Percentiles rank a stretch among this genome's conserved stretches.
These are phyloP conservation scores for Philaenus spumarius DNA, from an alignment of 1,140 invertebrate species.

Conservation along the genomic window DNA sequence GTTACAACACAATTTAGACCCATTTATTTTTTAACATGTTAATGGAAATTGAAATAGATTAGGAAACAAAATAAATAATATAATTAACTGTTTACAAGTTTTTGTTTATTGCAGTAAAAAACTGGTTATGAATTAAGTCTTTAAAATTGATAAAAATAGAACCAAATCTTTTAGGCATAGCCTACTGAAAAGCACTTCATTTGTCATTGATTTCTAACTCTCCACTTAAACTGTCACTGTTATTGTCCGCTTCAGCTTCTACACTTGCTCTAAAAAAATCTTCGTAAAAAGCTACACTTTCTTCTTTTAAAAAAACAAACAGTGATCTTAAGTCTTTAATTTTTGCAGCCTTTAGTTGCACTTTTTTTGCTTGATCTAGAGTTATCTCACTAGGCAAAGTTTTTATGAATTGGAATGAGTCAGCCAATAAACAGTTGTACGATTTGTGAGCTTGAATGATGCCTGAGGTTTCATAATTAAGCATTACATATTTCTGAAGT, in stretches of 20 bases:
- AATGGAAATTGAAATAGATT: neutral
- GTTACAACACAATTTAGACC: neutral
- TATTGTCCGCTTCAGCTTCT: neutral
- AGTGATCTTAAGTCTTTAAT: neutral
- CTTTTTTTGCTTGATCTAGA: conserved; percentile 1
- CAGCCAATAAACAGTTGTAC: neutral
- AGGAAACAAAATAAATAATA: neutral
- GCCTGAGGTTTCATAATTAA: neutral
- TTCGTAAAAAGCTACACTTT: conserved; percentile 2
- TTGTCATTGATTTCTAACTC: neutral
- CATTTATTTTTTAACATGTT: neutral
- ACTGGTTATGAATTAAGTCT: too few relatives aligned
- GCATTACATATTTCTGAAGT: neutral
- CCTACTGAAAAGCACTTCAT: neutral
- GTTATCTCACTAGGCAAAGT: neutral
- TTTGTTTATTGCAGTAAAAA: neutral
- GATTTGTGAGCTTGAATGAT: neutral
- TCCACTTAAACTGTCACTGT: conserved; percentile 5
- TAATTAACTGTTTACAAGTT: neutral
- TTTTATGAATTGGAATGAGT: neutral
- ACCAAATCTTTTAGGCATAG: neutral
- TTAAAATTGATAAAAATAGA: neutral
- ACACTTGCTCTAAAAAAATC: neutral
- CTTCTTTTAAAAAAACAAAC: neutral
- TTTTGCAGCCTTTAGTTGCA: conserved; percentile 1